phyloP scores from a whole-genome alignment of 2,797 vertebrate genomes.

The Garrulus glandarius region DNA sequence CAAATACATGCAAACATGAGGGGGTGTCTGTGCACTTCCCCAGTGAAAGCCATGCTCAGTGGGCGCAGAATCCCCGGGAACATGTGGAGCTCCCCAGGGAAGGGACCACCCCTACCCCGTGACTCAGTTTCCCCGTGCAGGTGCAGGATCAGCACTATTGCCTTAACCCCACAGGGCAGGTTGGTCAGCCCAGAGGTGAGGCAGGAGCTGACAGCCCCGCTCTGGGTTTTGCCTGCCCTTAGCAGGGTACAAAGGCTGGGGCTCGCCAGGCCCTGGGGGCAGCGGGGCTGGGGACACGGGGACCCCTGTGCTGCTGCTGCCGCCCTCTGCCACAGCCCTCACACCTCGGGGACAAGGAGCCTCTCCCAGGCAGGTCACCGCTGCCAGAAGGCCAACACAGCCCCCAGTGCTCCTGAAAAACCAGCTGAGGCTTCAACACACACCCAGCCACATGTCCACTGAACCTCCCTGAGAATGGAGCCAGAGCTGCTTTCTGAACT shows the following conservation, averaged over 20 bases:
- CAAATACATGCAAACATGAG: not conserved
- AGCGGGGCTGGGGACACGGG: not conserved
- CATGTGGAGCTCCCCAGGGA: rapidly evolving
- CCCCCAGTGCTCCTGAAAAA: not conserved
- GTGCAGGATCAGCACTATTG: not conserved
- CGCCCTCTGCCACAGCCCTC: not conserved
- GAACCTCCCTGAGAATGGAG: rapidly evolving
- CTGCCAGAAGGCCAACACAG: not conserved
- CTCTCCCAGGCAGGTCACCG: rapidly evolving
- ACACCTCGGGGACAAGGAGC: not conserved
- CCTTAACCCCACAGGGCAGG: not conserved
- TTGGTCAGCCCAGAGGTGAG: not conserved
- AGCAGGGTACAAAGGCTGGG: not conserved
- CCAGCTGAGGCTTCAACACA: not conserved
- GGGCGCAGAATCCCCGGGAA: rapidly evolving
- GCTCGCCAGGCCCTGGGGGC: not conserved
- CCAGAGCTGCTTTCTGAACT: not conserved
- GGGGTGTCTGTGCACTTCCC: not conserved
- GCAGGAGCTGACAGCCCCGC: rapidly evolving
- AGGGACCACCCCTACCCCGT: rapidly evolving
- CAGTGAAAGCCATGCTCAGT: rapidly evolving
- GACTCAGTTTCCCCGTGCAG: not conserved
- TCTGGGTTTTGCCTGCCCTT: not conserved
- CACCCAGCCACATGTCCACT: not conserved
- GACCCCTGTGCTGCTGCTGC: not conserved